A percentile compares a stretch with the other conserved stretches of the same genome.
phyloP scores from a whole-genome alignment of 2,888 invertebrate genomes.

The Cantharis rufa region DNA sequence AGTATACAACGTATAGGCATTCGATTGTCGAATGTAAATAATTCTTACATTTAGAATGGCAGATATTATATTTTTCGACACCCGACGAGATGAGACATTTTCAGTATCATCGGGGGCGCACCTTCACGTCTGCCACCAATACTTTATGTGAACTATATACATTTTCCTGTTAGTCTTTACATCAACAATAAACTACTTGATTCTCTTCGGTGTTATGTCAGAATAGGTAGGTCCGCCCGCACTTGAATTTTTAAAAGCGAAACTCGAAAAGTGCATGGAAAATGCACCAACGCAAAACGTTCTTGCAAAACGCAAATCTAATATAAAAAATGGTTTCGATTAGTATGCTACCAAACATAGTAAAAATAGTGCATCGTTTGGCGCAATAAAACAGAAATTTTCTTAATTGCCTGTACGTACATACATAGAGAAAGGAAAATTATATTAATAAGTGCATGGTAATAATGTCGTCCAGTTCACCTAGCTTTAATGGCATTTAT shows the following conservation, averaged over 20 bases:
- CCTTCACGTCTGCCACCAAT: slow-evolving; percentile 27
- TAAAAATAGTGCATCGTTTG: not conserved
- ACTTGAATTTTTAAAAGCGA: not conserved
- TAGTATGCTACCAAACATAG: not conserved
- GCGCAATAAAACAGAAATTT: not conserved
- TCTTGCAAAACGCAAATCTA: not conserved
- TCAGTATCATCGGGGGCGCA: slow-evolving; percentile 22
- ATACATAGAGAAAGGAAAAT: not conserved
- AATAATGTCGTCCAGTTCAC: slow-evolving; percentile 3
- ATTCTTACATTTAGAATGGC: too few relatives aligned
- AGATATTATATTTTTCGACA: slow-evolving; percentile 1
- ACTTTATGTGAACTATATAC: slow-evolving; percentile 22
- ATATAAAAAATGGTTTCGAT: not conserved
- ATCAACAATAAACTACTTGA: slow-evolving; percentile 14
- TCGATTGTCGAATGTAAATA: too few relatives aligned
- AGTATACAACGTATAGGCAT: too few relatives aligned
- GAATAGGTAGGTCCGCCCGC: slow-evolving; percentile 5
- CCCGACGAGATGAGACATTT: slow-evolving; percentile 20
- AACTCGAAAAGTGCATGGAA: not conserved
- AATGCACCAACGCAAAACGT: not conserved
- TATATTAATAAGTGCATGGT: not conserved
- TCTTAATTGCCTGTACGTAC: not conserved
- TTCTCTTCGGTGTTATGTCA: slow-evolving; percentile 10
- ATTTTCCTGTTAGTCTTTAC: slow-evolving; percentile 21
- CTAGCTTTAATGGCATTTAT: slow-evolving; percentile 8